phyloP scores from a whole-genome alignment of 2,888 invertebrate species.

The Lepidocyrtinus sp. region DNA sequence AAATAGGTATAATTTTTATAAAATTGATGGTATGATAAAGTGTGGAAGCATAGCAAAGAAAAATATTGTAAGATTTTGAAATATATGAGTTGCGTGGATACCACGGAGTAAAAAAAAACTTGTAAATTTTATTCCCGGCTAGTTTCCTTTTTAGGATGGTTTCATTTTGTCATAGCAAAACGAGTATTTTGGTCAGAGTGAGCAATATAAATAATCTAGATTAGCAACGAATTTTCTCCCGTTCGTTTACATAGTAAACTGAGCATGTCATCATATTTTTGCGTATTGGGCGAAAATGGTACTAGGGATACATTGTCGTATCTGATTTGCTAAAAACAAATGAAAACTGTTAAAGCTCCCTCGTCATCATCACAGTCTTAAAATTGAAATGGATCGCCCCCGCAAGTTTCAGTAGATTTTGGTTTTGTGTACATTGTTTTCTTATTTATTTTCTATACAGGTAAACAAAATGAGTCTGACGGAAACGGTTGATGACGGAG shows the following conservation, averaged over 20 bases:
- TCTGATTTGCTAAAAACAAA: background rate
- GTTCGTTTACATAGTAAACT: too few relatives aligned
- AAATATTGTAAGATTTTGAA: background rate
- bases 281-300: too few relatives aligned
- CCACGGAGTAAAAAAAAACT: constrained; percentile 24
- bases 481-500: constrained; percentile 78
- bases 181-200: too few relatives aligned
- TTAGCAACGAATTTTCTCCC: background rate
- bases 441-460: constrained; percentile 75
- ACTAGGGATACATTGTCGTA: background rate
- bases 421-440: constrained; percentile 11
- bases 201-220: too few relatives aligned
- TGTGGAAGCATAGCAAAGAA: background rate
- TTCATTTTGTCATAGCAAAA: too few relatives aligned
- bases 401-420: background rate
- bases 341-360: background rate
- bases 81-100: background rate
- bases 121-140: background rate
- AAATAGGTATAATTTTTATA: too few relatives aligned
- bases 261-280: too few relatives aligned
- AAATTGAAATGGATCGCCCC: too few relatives aligned
- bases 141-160: constrained; percentile 46
- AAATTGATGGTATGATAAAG: too few relatives aligned
- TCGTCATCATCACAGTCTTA: background rate
- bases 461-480: constrained; percentile 94